Conservation (phyloP, 2,113 vertebrate species). For the Struthidea cinerea region DNA sequence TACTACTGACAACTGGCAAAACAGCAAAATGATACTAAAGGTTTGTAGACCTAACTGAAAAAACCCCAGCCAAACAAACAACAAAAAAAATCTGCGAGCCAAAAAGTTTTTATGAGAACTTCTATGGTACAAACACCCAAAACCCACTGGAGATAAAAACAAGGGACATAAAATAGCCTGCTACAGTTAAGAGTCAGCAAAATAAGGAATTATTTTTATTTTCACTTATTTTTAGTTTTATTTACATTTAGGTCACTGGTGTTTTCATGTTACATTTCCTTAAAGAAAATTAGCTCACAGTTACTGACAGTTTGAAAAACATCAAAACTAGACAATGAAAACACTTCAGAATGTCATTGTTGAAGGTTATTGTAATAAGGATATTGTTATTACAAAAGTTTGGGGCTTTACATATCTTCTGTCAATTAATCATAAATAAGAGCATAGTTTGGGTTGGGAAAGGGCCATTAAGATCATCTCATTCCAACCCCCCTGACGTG, state of each 20-base stretch:
- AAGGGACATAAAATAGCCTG: background rate
- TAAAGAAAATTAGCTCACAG: background rate
- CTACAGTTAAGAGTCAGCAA: background rate
- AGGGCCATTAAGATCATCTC: fast-evolving
- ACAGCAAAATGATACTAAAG: background rate
- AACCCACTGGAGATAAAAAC: background rate
- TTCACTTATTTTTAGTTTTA: background rate
- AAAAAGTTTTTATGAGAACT: background rate
- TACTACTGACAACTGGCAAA: background rate
- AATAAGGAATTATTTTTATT: background rate
- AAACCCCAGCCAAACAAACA: background rate
- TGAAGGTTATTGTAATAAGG: background rate
- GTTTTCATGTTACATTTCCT: background rate
- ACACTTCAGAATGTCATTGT: background rate
- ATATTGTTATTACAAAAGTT: background rate
- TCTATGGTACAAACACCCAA: background rate
- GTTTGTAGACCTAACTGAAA: background rate
- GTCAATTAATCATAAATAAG: background rate
- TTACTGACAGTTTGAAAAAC: background rate
- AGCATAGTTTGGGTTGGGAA: background rate
- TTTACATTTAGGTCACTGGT: background rate
- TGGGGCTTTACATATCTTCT: background rate
- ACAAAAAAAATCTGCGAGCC: background rate
- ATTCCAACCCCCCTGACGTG: fast-evolving
- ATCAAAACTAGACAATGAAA: background rate